These are phyloP conservation scores for Dicrostonyx torquatus DNA, from an alignment of 2,797 vertebrate genomes.

Conservation along the genomic window DNA sequence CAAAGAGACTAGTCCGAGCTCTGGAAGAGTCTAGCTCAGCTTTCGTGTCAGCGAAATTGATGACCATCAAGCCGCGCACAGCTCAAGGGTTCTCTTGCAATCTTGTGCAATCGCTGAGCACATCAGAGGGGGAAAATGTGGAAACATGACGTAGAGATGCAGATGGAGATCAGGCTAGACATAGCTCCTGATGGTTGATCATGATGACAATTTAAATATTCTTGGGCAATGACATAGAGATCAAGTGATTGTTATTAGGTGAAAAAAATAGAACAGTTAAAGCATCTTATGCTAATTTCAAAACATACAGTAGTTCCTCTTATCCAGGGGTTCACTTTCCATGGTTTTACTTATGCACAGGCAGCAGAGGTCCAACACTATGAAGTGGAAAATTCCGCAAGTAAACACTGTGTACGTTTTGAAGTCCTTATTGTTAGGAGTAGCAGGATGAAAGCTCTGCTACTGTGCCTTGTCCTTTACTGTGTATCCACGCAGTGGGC, in stretches of 20 bases:
- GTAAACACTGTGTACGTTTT: neutral
- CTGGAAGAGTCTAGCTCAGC: slow-evolving; percentile 49
- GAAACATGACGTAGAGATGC: no score
- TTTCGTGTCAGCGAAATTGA: slow-evolving; percentile 62
- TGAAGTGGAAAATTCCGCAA: neutral
- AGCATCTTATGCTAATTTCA: neutral
- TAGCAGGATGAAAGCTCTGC: neutral
- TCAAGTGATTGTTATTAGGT: slow-evolving; percentile 25
- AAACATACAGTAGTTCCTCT: neutral
- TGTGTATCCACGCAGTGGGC: neutral
- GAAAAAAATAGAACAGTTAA: neutral
- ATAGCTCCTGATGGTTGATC: neutral
- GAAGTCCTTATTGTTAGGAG: neutral
- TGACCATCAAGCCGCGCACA: neutral
- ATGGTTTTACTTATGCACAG: neutral
- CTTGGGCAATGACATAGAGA: neutral
- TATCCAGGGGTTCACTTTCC: neutral
- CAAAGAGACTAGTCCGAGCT: neutral
- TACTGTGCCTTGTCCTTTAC: neutral
- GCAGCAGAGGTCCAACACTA: neutral
- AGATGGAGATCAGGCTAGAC: neutral
- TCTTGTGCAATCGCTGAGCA: slow-evolving; percentile 25
- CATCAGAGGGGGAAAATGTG: slow-evolving; percentile 22
- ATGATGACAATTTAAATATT: slow-evolving; percentile 8
- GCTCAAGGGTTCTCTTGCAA: neutral